Evolutionary conservation across 2,113 vertebrate species (phyloP).

Genomic region (Barbus barbus): DNA sequence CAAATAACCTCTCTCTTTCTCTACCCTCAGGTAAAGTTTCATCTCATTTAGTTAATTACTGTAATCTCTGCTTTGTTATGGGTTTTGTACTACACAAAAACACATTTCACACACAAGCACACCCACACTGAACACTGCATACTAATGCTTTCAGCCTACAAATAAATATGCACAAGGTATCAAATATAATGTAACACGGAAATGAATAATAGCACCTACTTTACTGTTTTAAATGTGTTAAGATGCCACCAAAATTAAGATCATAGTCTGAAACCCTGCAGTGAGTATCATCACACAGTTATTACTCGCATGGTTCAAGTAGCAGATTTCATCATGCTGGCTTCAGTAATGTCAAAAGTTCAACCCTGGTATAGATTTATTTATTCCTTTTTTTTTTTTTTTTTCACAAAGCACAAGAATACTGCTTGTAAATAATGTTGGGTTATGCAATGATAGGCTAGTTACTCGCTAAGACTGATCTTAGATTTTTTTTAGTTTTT

Average conservation of each 20-base stretch:
- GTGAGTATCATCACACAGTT: background rate
- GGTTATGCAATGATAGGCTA: background rate
- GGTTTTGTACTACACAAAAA: slow-evolving; percentile 24
- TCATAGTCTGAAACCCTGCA: background rate
- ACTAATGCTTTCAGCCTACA: background rate
- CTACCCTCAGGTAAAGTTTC: slow-evolving; percentile 37
- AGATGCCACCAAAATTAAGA: background rate
- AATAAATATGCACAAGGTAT: background rate
- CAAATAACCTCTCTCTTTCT: slow-evolving; percentile 5
- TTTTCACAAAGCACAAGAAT: background rate
- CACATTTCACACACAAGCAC: slow-evolving; percentile 22
- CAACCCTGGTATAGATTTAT: background rate
- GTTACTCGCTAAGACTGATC: background rate
- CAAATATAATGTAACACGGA: background rate
- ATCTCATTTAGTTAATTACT: slow-evolving; percentile 55
- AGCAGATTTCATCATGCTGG: background rate
- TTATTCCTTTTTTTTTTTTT: too few relatives aligned
- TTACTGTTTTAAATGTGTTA: background rate
- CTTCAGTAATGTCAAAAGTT: background rate
- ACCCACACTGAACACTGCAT: background rate
- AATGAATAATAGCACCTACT: background rate
- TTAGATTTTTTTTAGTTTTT: background rate
- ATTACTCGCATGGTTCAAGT: background rate
- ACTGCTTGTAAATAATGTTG: background rate
- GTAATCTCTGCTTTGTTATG: slow-evolving; percentile 49